These are phyloP conservation scores for Chloroceryle inda DNA, from an alignment of 2,797 vertebrate genomes.

Conservation along the genomic window DNA sequence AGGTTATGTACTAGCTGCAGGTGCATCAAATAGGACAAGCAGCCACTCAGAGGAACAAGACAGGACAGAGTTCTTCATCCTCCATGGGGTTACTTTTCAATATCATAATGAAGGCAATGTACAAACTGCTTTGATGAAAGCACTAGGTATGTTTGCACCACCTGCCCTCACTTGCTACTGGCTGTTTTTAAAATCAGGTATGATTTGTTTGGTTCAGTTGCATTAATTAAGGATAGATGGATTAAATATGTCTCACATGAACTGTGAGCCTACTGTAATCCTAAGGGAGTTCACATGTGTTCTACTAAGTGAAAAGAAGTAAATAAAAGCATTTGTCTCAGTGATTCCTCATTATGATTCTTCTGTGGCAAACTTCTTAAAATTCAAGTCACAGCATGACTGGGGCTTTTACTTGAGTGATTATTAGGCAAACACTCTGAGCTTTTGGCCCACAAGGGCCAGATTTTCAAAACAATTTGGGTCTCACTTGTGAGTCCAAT, in stretches of 20 bases:
- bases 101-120: conserved; percentile 19
- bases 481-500: neutral
- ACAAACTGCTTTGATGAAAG: conserved; percentile 17
- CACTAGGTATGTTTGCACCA: neutral
- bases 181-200: neutral
- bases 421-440: neutral
- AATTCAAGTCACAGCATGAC: neutral
- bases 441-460: neutral
- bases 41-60: conserved; percentile 28
- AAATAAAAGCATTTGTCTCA: neutral
- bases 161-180: neutral
- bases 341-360: neutral
- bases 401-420: neutral
- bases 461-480: neutral
- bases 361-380: neutral
- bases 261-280: neutral
- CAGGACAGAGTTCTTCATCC: conserved; percentile 20
- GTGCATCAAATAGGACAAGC: conserved; percentile 62
- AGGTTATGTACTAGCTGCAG: conserved; percentile 59
- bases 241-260: neutral
- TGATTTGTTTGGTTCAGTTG: neutral
- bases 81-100: conserved; percentile 13
- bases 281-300: neutral
- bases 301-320: neutral
- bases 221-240: neutral